Conservation (phyloP, 2,888 invertebrate species). For the Caenorhabditis afra region DNA sequence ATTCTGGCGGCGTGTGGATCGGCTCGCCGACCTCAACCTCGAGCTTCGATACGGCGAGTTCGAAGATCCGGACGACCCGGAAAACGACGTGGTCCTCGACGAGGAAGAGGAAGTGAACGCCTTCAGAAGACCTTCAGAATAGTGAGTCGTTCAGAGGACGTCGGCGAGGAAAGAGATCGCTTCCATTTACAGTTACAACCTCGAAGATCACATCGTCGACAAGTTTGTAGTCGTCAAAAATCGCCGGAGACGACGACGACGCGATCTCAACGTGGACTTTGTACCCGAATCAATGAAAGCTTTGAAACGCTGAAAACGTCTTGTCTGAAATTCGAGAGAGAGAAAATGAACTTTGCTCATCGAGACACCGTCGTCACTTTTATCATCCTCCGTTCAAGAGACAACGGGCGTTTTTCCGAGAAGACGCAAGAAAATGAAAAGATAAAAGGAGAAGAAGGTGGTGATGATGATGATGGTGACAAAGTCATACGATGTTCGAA, state of each 20-base stretch:
- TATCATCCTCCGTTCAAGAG: no score
- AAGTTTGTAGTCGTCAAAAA: slow-evolving; percentile 38
- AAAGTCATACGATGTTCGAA: no score
- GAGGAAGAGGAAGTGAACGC: background rate
- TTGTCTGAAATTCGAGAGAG: no score
- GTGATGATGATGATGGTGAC: no score
- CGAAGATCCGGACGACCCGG: slow-evolving; percentile 14
- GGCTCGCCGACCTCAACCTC: slow-evolving; percentile 13
- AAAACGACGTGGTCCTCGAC: background rate
- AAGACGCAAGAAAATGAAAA: no score
- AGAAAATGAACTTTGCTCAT: slow-evolving; percentile 1
- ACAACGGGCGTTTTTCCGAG: no score
- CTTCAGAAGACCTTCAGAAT: background rate
- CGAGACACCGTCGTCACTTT: no score
- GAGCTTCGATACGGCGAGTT: slow-evolving; percentile 39
- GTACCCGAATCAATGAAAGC: no score
- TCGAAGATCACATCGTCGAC: slow-evolving; percentile 34
- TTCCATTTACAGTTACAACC: slow-evolving; percentile 21
- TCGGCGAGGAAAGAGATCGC: background rate
- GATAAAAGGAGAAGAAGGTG: no score
- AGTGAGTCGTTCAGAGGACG: no score
- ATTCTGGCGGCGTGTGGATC: slow-evolving; percentile 42
- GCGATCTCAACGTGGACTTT: no score
- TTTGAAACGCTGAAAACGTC: no score
- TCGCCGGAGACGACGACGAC: slow-evolving; percentile 12